phyloP scores from a whole-genome alignment of 2,797 vertebrate species.

The Manis javanica region DNA sequence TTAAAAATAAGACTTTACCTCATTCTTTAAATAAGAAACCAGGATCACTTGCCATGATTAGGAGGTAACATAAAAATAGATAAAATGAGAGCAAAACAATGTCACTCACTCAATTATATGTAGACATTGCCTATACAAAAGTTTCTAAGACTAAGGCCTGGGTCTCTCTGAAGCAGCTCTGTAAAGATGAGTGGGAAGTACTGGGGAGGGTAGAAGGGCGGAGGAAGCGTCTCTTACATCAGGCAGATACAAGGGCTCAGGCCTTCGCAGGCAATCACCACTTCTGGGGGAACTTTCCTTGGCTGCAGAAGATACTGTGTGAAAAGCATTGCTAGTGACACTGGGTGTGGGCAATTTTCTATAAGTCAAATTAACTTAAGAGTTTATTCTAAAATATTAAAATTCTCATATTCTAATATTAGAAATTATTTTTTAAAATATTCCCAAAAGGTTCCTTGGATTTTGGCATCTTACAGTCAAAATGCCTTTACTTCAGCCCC shows the following conservation, averaged over 20 bases:
- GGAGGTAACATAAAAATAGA: not conserved
- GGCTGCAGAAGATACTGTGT: not conserved
- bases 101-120: not conserved
- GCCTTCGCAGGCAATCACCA: not conserved
- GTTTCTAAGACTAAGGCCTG: not conserved
- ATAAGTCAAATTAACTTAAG: not conserved
- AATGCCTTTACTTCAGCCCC: not conserved
- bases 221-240: not conserved
- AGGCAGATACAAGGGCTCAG: not conserved
- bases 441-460: not conserved
- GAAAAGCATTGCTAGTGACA: not conserved
- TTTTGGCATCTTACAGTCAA: not conserved
- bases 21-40: conserved; percentile 25
- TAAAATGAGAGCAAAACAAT: not conserved
- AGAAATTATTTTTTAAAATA: not conserved
- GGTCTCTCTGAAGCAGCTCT: not conserved
- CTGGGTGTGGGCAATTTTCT: not conserved
- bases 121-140: not conserved
- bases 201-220: not conserved
- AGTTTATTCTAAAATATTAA: conserved; percentile 29
- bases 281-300: not conserved
- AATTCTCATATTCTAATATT: not conserved
- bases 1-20: not conserved
- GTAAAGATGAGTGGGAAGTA: not conserved
- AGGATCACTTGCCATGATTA: not conserved